A percentile compares a stretch with the other conserved stretches of the same genome.
Evolutionary conservation across 2,113 vertebrate genomes (phyloP).

Genomic region (Penelope pileata): DNA sequence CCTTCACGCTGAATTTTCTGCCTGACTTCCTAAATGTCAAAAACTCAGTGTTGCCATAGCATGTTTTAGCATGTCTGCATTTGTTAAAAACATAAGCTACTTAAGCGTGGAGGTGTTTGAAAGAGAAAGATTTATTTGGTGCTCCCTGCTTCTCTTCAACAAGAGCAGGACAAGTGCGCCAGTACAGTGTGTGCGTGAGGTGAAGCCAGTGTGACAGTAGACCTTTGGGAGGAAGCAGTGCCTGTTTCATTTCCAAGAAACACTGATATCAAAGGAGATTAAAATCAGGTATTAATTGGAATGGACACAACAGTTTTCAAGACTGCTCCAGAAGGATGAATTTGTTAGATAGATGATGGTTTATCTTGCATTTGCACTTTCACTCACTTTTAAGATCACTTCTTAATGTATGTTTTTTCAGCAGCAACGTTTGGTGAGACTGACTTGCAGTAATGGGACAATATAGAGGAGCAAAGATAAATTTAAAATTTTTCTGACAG

Average conservation of each 20-base stretch:
- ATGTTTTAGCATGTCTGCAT: neutral
- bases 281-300: neutral
- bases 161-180: neutral
- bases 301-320: neutral
- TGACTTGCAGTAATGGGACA: neutral
- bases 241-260: neutral
- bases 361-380: neutral
- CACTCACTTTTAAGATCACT: neutral
- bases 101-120: neutral
- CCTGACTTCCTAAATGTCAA: neutral
- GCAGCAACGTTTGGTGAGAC: neutral
- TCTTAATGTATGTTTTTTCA: neutral
- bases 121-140: neutral
- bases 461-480: neutral
- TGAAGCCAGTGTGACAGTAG: rapidly evolving
- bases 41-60: neutral
- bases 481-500: neutral
- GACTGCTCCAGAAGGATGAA: neutral
- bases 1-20: neutral
- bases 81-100: neutral
- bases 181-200: neutral
- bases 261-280: neutral
- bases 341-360: neutral
- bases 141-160: neutral
- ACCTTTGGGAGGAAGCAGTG: neutral